phyloP scores from a whole-genome alignment of 2,113 vertebrate species.

The Furnarius figulus region DNA sequence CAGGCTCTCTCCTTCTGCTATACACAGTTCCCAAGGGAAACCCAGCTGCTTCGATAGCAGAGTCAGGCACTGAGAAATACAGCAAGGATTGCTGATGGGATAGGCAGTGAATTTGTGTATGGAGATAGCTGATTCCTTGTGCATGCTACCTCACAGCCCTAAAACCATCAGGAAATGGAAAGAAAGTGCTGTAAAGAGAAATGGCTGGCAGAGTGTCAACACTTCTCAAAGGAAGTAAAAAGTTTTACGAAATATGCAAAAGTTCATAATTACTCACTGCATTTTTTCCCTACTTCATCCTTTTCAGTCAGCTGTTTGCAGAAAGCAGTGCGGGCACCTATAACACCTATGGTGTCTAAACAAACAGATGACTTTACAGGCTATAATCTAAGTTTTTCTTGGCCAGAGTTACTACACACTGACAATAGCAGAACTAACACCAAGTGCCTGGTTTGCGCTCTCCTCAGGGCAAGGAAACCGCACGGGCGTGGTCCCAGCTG shows the following conservation, averaged over 20 bases:
- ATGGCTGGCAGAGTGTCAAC: neutral
- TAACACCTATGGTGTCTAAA: neutral
- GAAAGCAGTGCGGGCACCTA: neutral
- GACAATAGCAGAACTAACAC: neutral
- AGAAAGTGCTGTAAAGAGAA: neutral
- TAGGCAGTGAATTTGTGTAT: neutral
- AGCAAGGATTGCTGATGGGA: neutral
- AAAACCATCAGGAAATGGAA: neutral
- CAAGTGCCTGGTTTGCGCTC: accelerated
- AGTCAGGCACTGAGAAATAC: neutral
- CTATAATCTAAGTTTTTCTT: neutral
- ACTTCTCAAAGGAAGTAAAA: neutral
- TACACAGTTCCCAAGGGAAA: neutral
- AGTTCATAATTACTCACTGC: neutral
- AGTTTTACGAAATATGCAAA: neutral
- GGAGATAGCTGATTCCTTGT: neutral
- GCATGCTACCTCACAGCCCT: accelerated
- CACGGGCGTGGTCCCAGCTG: neutral
- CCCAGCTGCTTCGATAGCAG: neutral
- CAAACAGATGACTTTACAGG: neutral
- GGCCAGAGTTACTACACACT: accelerated
- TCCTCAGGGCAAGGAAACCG: neutral
- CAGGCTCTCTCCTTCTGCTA: accelerated
- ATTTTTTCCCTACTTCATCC: neutral
- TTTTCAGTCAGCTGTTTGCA: neutral